Percentiles rank a stretch among this genome's conserved stretches.
Conservation (phyloP, 2,797 vertebrate species). For the Botia almorhae region DNA sequence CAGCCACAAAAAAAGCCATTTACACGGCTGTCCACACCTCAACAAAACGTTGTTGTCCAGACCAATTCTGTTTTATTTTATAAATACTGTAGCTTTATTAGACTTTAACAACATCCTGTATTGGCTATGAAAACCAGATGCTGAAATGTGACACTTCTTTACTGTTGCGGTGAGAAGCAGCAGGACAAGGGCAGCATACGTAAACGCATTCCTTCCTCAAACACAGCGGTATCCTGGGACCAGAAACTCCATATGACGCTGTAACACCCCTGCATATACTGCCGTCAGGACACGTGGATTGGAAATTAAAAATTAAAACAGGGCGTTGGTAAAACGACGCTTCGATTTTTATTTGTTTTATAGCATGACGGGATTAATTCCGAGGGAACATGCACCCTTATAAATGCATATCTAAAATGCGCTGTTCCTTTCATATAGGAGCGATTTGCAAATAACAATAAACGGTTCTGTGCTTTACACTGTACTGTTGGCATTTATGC, state of each 20-base stretch:
- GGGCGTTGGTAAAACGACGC: neutral
- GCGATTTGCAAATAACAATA: neutral
- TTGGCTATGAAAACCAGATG: conserved; percentile 77
- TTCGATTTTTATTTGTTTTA: too few relatives aligned
- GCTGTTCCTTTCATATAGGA: too few relatives aligned
- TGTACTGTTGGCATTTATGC: neutral
- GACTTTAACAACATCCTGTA: conserved; percentile 68
- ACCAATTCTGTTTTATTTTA: conserved; percentile 57
- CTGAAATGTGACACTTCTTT: conserved; percentile 65
- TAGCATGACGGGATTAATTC: too few relatives aligned
- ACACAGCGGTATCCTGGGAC: conserved; percentile 37
- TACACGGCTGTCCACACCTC: conserved; percentile 27
- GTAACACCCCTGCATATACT: neutral
- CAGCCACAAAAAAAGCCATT: conserved; percentile 29
- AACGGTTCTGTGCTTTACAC: neutral
- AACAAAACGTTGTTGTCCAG: conserved; percentile 21
- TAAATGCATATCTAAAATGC: too few relatives aligned
- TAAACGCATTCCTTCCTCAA: conserved; percentile 57
- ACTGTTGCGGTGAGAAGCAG: conserved; percentile 46
- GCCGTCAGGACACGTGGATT: neutral
- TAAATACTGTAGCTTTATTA: conserved; percentile 66
- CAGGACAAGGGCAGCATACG: conserved; percentile 37
- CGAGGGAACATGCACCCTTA: too few relatives aligned
- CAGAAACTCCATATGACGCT: neutral
- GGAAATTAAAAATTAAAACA: neutral